Percentiles rank a stretch among this genome's conserved stretches.
Conservation (phyloP, 1,140 invertebrate genomes). For the Caenorhabditis remanei region DNA sequence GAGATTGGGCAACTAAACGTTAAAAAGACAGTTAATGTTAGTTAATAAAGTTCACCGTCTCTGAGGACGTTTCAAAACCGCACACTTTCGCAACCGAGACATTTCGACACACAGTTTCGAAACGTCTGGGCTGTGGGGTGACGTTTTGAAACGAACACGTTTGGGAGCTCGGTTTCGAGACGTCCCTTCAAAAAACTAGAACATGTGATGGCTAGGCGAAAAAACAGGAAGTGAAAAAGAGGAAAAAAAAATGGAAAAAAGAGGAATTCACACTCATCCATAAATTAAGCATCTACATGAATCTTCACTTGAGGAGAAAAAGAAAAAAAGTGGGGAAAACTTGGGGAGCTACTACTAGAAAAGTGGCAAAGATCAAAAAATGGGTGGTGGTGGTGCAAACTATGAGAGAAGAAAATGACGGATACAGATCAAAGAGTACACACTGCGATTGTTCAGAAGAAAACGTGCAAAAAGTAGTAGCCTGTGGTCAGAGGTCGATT, state of each 20-base stretch:
- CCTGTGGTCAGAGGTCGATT: neutral
- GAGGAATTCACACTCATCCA: conserved; percentile 7
- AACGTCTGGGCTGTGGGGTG: no score
- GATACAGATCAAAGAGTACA: neutral
- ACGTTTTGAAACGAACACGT: no score
- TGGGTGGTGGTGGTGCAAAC: neutral
- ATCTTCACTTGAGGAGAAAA: neutral
- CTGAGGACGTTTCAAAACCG: no score
- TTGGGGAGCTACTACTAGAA: conserved; percentile 2
- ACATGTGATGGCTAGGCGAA: no score
- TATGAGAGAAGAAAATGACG: conserved; percentile 7
- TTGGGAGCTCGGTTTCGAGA: no score
- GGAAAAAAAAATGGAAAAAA: neutral
- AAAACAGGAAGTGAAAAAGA: neutral
- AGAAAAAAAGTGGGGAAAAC: neutral
- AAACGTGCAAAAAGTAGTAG: conserved; percentile 22
- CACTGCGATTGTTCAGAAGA: neutral
- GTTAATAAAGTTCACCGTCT: no score
- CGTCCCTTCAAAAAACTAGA: no score
- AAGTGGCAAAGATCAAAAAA: conserved; percentile 43
- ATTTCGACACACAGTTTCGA: no score
- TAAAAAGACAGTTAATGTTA: no score
- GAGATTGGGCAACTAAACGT: no score
- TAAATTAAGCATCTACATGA: neutral
- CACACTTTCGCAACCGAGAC: no score